Evolutionary conservation across 2,888 invertebrate species (phyloP).

Genomic region (Drosophila paranaensis): DNA sequence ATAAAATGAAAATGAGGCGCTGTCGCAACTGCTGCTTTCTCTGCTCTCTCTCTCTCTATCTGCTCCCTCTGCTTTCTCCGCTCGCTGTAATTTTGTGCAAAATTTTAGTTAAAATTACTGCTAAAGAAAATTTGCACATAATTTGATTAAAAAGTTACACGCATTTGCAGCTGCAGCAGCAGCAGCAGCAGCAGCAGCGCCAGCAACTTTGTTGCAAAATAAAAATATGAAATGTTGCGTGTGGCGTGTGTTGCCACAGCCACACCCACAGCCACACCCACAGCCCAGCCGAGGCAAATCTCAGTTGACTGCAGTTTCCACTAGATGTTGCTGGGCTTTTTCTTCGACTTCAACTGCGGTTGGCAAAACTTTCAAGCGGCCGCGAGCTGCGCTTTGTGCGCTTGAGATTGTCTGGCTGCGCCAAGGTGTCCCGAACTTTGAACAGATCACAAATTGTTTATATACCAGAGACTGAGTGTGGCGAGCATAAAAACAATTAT

Average conservation of each 20-base stretch:
- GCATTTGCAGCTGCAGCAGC: constrained; percentile 65
- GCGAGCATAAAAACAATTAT: constrained; percentile 50
- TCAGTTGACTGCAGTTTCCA: constrained; percentile 52
- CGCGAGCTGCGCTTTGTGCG: constrained; percentile 15
- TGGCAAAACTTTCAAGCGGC: constrained; percentile 45
- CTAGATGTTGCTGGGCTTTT: constrained; percentile 5
- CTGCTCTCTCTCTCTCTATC: background rate
- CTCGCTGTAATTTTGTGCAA: constrained; percentile 63
- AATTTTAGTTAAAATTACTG: constrained; percentile 78
- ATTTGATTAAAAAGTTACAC: constrained; percentile 81
- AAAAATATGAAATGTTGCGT: constrained; percentile 41
- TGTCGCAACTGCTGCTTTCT: constrained; percentile 2
- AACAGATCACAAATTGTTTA: constrained; percentile 17
- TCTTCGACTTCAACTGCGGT: constrained; percentile 54
- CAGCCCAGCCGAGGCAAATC: constrained; percentile 25
- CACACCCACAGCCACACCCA: constrained; percentile 23
- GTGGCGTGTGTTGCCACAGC: background rate
- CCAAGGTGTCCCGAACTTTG: constrained; percentile 29
- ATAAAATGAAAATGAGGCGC: constrained; percentile 24
- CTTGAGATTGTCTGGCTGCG: constrained; percentile 1
- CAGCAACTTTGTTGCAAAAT: constrained; percentile 52
- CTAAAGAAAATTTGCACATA: constrained; percentile 81
- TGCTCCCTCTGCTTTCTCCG: background rate
- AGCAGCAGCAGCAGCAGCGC: constrained; percentile 23
- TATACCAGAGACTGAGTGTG: background rate